Percentiles rank a stretch among this genome's conserved stretches.
phyloP scores from a whole-genome alignment of 2,113 vertebrate species.

The Xenopus tropicalis region DNA sequence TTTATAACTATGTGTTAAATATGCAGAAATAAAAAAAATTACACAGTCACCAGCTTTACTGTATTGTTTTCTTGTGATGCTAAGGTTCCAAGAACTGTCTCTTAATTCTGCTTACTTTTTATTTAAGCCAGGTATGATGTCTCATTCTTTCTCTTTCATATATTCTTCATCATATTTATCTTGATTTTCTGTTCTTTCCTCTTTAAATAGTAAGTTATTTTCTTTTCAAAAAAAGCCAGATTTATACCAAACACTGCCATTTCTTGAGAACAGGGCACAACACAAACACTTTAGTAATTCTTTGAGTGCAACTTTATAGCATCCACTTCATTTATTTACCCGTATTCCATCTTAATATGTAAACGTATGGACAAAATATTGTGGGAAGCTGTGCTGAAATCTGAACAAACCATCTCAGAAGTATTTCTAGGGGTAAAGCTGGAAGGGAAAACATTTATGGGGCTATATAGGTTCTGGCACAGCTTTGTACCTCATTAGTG shows the following conservation, averaged over 20 bases:
- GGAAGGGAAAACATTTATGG: too few relatives aligned
- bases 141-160: slow-evolving; percentile 36
- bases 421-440: too few relatives aligned
- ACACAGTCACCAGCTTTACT: background rate
- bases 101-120: slow-evolving; percentile 27
- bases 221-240: slow-evolving; percentile 19
- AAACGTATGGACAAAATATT: too few relatives aligned
- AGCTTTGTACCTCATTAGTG: too few relatives aligned
- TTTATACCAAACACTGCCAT: background rate
- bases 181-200: slow-evolving; percentile 40
- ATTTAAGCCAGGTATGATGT: slow-evolving; percentile 15
- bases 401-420: too few relatives aligned
- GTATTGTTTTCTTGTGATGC: background rate
- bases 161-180: slow-evolving; percentile 10
- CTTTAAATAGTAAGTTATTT: slow-evolving; percentile 46
- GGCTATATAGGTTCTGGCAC: too few relatives aligned
- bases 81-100: slow-evolving; percentile 5
- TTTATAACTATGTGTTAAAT: background rate
- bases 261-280: background rate
- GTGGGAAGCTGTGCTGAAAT: too few relatives aligned
- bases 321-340: too few relatives aligned
- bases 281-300: too few relatives aligned
- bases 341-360: too few relatives aligned
- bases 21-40: background rate
- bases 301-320: too few relatives aligned